Evolutionary conservation across 2,888 invertebrate species (phyloP).

Genomic region (Melieria omissa): DNA sequence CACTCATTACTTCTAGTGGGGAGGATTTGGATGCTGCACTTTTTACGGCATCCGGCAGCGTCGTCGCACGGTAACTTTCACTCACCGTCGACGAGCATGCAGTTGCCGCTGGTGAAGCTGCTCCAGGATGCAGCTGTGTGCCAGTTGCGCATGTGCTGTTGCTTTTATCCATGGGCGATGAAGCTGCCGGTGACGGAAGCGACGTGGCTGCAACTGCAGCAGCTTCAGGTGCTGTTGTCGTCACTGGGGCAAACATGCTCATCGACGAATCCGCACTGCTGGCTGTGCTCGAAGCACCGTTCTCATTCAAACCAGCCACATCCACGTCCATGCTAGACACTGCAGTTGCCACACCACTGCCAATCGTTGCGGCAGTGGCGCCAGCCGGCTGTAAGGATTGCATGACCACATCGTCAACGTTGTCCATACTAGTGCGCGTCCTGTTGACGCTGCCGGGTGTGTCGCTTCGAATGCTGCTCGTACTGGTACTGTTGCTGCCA

Average conservation of each 20-base stretch:
- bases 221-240: slow-evolving; percentile 28
- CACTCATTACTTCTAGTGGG: slow-evolving; percentile 10
- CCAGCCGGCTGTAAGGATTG: slow-evolving; percentile 15
- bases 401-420: background rate
- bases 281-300: no score
- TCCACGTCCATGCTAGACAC: background rate
- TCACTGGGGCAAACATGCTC: slow-evolving; percentile 29
- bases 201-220: slow-evolving; percentile 32
- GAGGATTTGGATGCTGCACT: background rate
- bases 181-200: slow-evolving; percentile 5
- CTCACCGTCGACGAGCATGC: slow-evolving; percentile 16
- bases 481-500: slow-evolving; percentile 44
- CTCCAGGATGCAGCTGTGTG: slow-evolving; percentile 24
- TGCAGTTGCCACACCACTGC: slow-evolving; percentile 25
- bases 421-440: slow-evolving; percentile 30
- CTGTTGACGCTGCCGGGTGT: slow-evolving; percentile 43
- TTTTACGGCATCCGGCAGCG: slow-evolving; percentile 35
- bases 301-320: no score
- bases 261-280: slow-evolving; percentile 29
- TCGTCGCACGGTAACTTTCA: slow-evolving; percentile 14
- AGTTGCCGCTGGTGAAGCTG: slow-evolving; percentile 32
- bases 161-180: background rate
- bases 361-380: slow-evolving; percentile 39
- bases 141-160: background rate
- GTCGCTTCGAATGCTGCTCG: slow-evolving; percentile 41